These are phyloP conservation scores for Philhelius pedissequus DNA, from an alignment of 2,888 invertebrate genomes.

Conservation along the genomic window DNA sequence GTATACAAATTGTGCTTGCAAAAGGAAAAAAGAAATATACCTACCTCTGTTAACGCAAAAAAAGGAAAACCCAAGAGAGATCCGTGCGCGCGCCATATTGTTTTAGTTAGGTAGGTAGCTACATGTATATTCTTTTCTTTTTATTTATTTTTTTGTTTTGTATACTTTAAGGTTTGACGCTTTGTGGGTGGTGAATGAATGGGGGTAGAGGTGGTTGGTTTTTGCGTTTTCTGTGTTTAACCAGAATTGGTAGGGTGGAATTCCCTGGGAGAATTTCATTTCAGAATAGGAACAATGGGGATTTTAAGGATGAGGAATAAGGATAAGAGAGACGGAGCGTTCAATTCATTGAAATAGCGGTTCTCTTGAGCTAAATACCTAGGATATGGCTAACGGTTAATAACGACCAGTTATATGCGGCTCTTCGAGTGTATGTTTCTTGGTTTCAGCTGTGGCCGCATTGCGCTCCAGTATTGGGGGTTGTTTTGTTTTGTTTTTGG, in stretches of 20 bases:
- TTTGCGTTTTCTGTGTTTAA: conserved; percentile 68
- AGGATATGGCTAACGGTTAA: conserved; percentile 60
- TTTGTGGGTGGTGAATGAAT: conserved; percentile 19
- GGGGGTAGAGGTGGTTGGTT: conserved; percentile 56
- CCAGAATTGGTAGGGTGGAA: conserved; percentile 59
- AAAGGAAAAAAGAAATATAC: conserved; percentile 14
- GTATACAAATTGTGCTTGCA: not conserved
- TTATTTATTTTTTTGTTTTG: conserved; percentile 25
- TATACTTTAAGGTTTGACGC: conserved; percentile 58
- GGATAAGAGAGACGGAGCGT: conserved; percentile 61
- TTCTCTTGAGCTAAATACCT: conserved; percentile 63
- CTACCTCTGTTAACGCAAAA: not conserved
- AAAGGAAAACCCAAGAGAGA: conserved; percentile 39
- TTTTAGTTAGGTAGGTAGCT: not conserved
- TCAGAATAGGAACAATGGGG: not conserved
- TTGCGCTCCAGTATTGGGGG: conserved; percentile 41
- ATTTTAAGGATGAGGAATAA: conserved; percentile 15
- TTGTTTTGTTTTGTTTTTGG: not conserved
- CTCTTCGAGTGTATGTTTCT: conserved; percentile 66
- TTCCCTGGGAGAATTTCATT: conserved; percentile 53
- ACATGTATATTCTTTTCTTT: not conserved
- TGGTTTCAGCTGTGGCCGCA: conserved; percentile 57
- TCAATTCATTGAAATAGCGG: conserved; percentile 56
- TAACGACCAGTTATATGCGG: conserved; percentile 68
- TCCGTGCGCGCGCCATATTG: conserved; percentile 63